phyloP scores from a whole-genome alignment of 2,888 invertebrate genomes.

The Heliconius hortense region DNA sequence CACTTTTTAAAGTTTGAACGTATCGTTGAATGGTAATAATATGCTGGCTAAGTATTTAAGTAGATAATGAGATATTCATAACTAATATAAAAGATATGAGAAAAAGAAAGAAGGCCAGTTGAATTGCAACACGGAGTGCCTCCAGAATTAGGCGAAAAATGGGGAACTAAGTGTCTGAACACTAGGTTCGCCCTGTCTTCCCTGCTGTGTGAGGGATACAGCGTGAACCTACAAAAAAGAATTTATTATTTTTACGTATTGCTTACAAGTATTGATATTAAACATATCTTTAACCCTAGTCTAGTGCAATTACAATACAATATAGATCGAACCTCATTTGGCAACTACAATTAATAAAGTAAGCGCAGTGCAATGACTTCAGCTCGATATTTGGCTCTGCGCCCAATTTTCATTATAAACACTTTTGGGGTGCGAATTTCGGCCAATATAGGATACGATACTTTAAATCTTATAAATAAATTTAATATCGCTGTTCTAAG shows the following conservation, averaged over 20 bases:
- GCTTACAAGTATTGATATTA: background rate
- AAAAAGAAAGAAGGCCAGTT: too few species aligned
- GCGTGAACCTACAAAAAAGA: too few species aligned
- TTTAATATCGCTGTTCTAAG: background rate
- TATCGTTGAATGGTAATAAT: background rate
- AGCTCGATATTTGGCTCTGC: conserved; percentile 38
- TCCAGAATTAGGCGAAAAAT: too few species aligned
- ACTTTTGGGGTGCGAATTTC: conserved; percentile 30
- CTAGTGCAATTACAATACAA: conserved; percentile 5
- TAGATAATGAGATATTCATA: background rate
- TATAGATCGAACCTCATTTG: conserved; percentile 23
- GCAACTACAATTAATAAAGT: conserved; percentile 29
- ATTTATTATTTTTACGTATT: too few species aligned
- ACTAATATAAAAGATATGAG: background rate
- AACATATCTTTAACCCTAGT: background rate
- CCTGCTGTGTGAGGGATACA: too few species aligned
- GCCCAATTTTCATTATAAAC: conserved; percentile 43
- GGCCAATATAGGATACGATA: background rate
- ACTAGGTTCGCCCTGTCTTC: too few species aligned
- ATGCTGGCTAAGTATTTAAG: background rate
- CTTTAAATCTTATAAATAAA: conserved; percentile 1
- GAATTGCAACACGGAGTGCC: too few species aligned
- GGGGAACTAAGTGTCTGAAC: too few species aligned
- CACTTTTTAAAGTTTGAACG: background rate
- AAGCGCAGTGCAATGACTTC: conserved; percentile 34